These are phyloP conservation scores for Oreochromis spilurus DNA, from an alignment of 2,113 vertebrate species.

Conservation along the genomic window DNA sequence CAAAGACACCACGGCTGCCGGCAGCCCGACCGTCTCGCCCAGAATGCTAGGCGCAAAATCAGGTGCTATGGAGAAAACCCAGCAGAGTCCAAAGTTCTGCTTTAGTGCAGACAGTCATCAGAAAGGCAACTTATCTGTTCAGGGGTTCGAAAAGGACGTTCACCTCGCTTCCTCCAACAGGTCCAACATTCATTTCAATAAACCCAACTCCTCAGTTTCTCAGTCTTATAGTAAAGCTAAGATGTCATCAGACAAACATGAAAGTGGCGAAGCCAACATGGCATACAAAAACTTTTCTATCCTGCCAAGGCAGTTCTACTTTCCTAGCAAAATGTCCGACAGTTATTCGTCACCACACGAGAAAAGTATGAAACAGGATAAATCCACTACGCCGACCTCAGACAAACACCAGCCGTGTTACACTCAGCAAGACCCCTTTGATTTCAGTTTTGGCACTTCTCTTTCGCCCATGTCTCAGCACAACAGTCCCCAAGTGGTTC, in stretches of 20 bases:
- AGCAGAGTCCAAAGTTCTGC: slow-evolving; percentile 28
- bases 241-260: slow-evolving; percentile 44
- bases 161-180: slow-evolving; percentile 19
- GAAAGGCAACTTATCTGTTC: slow-evolving; percentile 30
- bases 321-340: slow-evolving; percentile 53
- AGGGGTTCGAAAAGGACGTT: slow-evolving; percentile 45
- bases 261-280: slow-evolving; percentile 20
- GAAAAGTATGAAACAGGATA: slow-evolving; percentile 55
- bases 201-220: slow-evolving; percentile 42
- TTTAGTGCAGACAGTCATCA: neutral
- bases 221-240: slow-evolving; percentile 52
- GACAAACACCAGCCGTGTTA: slow-evolving; percentile 66
- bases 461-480: slow-evolving; percentile 64
- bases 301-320: slow-evolving; percentile 60
- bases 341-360: slow-evolving; percentile 44
- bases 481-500: slow-evolving; percentile 55
- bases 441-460: slow-evolving; percentile 62
- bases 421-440: slow-evolving; percentile 66
- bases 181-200: slow-evolving; percentile 38
- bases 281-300: slow-evolving; percentile 52
- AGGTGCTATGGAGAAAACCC: slow-evolving; percentile 24
- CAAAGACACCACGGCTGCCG: slow-evolving; percentile 40
- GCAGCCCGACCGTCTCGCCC: neutral
- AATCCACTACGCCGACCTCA: slow-evolving; percentile 5
- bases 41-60: slow-evolving; percentile 31